Evolutionary conservation across 2,888 invertebrate genomes (phyloP).

Genomic region (Parnassius glacialis): DNA sequence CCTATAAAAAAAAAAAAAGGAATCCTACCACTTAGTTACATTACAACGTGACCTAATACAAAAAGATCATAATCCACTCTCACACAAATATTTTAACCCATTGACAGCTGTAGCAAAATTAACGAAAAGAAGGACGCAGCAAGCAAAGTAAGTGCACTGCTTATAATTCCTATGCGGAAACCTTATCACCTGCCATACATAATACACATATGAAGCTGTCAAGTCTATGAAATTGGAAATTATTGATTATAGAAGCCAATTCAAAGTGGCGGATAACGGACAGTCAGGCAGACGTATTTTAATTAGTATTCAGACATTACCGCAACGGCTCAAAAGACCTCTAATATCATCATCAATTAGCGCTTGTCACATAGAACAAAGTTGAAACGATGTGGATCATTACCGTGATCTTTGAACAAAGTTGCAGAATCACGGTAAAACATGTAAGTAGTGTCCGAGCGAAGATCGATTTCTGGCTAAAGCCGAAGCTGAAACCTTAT

Average conservation of each 20-base stretch:
- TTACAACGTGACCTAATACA: no score
- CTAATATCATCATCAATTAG: background rate
- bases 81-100: no score
- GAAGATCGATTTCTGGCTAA: background rate
- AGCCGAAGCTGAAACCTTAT: no score
- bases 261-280: slow-evolving; percentile 3
- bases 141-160: no score
- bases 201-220: background rate
- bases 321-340: background rate
- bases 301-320: background rate
- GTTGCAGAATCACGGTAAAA: background rate
- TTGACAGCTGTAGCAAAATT: no score
- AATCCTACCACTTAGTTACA: no score
- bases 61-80: no score
- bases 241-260: slow-evolving; percentile 17
- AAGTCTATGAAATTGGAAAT: slow-evolving; percentile 1
- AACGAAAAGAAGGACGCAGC: no score
- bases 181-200: no score
- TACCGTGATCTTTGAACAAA: background rate
- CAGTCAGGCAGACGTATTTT: slow-evolving; percentile 1
- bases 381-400: no score
- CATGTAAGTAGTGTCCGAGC: background rate
- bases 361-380: background rate
- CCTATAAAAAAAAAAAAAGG: no score
- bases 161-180: no score